Evolutionary conservation across 2,113 vertebrate species (phyloP).

Genomic region (Rhineura floridana): DNA sequence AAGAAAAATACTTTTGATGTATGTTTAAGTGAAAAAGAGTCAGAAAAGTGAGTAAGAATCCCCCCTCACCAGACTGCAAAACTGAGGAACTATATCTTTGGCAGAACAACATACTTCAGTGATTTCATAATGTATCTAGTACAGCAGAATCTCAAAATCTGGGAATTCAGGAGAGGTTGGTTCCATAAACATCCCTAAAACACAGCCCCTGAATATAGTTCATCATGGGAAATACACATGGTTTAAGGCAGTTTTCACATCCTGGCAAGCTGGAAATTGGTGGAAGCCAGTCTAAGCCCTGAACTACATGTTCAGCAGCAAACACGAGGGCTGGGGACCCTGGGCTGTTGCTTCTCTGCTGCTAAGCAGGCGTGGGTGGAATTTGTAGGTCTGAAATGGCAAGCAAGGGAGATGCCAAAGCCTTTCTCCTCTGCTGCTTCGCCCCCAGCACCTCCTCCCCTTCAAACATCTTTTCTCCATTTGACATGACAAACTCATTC

Average conservation of each 20-base stretch:
- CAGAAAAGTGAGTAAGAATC: background rate
- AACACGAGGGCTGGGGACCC: background rate
- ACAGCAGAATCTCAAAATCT: background rate
- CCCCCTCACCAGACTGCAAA: background rate
- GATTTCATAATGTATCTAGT: background rate
- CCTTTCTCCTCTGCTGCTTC: background rate
- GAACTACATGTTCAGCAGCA: background rate
- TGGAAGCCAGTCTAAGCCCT: background rate
- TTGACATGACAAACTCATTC: background rate
- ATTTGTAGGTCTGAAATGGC: background rate
- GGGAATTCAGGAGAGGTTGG: background rate
- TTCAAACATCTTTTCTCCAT: background rate
- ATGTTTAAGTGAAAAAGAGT: background rate
- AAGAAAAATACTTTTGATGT: background rate
- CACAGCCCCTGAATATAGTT: background rate
- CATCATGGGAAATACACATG: no score
- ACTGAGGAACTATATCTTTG: background rate
- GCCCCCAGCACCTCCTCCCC: no score
- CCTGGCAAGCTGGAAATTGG: background rate
- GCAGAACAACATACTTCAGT: background rate
- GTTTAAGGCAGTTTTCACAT: background rate
- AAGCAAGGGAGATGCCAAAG: background rate
- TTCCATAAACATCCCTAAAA: background rate
- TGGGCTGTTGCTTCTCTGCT: background rate
- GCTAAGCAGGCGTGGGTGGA: background rate